Base-by-base conservation (phyloP, 1,140 invertebrate species). In the Heterodera schachtii region DNA sequence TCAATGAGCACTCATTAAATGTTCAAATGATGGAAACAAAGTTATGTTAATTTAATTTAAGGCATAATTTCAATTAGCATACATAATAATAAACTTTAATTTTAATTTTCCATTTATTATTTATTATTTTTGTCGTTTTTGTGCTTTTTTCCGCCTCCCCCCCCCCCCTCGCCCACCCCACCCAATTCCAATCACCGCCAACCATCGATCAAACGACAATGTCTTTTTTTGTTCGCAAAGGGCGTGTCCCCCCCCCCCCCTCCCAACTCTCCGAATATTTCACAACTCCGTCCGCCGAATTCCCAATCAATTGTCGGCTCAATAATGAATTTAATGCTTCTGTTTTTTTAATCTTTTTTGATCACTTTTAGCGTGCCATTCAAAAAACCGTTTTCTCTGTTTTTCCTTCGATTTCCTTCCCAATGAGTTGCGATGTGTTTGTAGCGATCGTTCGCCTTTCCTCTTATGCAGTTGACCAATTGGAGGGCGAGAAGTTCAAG, bases 381-480 rank as follows among this genome's bases (percentile, higher is more conserved):
- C 11, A 13, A 41, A 74, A 74, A 31, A 41, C 21, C 9, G 31
- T 41, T 74, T 41, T 74, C 31, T 19, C 21, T 74, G 19, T 74
- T 74, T 8, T 21, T 43, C 47, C 19, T 8, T 43, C 19, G n/a
- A 73, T 16, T 44, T 3, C 13, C 47, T 44, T 31, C 31, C 31
- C 31, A 31, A 74, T 74, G 73, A 43, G 41, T 8, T 31, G 19
- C 13, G 76, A 78, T 31, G 43, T 66, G 41, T 78, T 41, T 67
- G n/a, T 78, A 47, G 76, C 76, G 8, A 43, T 78, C 69, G 76
- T 78, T 13, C 64, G 60, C 64, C 49, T 78, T 43, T 49, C 9
- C 9, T 64, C 76, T 1, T 57, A 78, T 16, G 76, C 76, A 49
- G 21, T 78, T 13, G n/a, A 31, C 13, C 60, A 67, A 43, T 44